These are phyloP conservation scores for Pseudochaenichthys georgianus DNA, from an alignment of 2,797 vertebrate species.

Conservation along the genomic window DNA sequence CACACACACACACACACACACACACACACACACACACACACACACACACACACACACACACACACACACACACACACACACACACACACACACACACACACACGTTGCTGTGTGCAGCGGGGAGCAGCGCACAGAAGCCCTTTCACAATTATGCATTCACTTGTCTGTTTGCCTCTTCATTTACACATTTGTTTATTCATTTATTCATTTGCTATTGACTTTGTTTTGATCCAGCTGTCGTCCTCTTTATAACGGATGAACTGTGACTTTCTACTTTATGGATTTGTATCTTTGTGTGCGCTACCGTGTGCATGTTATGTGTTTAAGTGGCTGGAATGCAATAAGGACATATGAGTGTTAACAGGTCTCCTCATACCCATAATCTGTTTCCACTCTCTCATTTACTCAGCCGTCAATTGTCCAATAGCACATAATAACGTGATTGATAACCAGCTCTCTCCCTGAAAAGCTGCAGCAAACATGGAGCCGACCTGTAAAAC, in stretches of 20 bases:
- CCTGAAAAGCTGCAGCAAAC: slow-evolving; percentile 18
- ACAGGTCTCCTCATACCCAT: slow-evolving; percentile 29
- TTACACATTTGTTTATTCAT: slow-evolving; percentile 81
- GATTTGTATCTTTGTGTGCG: background rate
- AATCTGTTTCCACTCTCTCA: slow-evolving; percentile 54
- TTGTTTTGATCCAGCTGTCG: slow-evolving; percentile 72
- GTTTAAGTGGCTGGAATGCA: slow-evolving; percentile 30
- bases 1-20: too few relatives aligned
- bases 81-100: too few relatives aligned
- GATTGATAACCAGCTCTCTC: slow-evolving; percentile 56
- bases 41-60: slow-evolving; percentile 20
- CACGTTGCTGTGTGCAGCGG: slow-evolving; percentile 42
- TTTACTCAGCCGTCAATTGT: slow-evolving; percentile 42
- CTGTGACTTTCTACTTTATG: slow-evolving; percentile 21
- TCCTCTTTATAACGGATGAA: slow-evolving; percentile 38
- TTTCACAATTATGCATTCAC: slow-evolving; percentile 74
- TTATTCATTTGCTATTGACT: slow-evolving; percentile 73
- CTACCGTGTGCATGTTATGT: background rate
- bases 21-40: too few relatives aligned
- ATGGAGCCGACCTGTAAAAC: background rate
- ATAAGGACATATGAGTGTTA: slow-evolving; percentile 40
- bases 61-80: slow-evolving; percentile 31
- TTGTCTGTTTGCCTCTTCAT: slow-evolving; percentile 71
- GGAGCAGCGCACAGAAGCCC: slow-evolving; percentile 59
- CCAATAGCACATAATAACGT: slow-evolving; percentile 51